Percentiles rank a stretch among this genome's conserved stretches.
Evolutionary conservation across 1,140 invertebrate species (phyloP).

Genomic region (Drosophila sulfurigaster): DNA sequence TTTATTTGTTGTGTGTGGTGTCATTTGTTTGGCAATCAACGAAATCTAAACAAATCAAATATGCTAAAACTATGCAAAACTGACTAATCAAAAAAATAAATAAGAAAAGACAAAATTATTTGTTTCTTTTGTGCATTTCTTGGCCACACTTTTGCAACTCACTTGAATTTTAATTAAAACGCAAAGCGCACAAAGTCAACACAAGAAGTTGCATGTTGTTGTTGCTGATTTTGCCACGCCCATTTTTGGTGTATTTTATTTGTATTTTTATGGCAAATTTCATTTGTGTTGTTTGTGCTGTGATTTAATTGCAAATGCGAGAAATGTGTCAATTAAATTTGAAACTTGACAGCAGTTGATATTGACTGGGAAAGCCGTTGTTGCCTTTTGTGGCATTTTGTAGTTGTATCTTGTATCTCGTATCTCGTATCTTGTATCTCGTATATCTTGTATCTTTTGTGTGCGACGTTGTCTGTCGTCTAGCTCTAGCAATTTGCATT

Average conservation of each 20-base stretch:
- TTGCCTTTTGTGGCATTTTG: conserved; percentile 14
- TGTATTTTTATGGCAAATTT: conserved; percentile 27
- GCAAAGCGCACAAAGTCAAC: conserved; percentile 53
- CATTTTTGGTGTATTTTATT: conserved; percentile 11
- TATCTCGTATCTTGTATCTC: neutral
- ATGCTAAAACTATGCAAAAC: conserved; percentile 61
- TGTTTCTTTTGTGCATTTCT: conserved; percentile 32
- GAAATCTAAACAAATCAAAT: conserved; percentile 59
- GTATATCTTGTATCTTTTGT: neutral
- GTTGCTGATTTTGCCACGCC: conserved; percentile 13
- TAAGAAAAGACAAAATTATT: neutral
- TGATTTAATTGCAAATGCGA: conserved; percentile 42
- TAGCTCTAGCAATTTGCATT: conserved; percentile 60
- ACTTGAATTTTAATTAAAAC: conserved; percentile 64
- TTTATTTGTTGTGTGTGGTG: conserved; percentile 48
- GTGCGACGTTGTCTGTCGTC: neutral
- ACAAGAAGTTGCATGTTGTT: neutral
- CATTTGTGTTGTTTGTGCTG: conserved; percentile 1
- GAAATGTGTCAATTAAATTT: conserved; percentile 83
- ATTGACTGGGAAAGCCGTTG: conserved; percentile 41
- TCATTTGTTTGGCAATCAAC: conserved; percentile 15
- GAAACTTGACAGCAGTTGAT: conserved; percentile 70
- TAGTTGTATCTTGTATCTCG: conserved; percentile 25
- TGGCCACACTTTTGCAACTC: conserved; percentile 20
- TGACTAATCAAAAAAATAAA: conserved; percentile 35